These are phyloP conservation scores for Chlamydotis undulata DNA, from an alignment of 2,113 vertebrate species.

Conservation along the genomic window DNA sequence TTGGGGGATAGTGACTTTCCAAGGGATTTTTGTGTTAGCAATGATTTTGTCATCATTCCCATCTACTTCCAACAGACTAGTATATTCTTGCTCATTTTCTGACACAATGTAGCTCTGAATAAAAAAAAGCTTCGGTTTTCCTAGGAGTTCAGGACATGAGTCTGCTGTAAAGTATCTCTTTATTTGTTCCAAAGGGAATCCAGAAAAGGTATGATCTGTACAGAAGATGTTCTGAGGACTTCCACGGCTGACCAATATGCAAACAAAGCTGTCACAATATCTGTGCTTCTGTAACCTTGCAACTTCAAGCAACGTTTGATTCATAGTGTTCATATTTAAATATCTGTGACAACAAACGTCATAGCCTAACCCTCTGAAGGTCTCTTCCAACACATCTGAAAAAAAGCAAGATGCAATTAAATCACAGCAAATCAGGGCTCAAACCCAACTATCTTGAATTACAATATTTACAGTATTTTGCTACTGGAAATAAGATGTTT, in stretches of 20 bases:
- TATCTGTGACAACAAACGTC: constrained; percentile 58
- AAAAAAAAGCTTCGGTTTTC: constrained; percentile 95
- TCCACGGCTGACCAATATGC: constrained; percentile 87
- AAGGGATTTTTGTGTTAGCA: neutral
- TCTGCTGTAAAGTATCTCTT: constrained; percentile 79
- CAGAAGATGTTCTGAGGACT: constrained; percentile 75
- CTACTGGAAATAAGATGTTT: neutral
- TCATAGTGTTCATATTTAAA: constrained; percentile 17
- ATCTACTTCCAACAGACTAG: constrained; percentile 77
- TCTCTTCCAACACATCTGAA: constrained; percentile 77
- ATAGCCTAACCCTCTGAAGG: constrained; percentile 83
- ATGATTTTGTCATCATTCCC: neutral
- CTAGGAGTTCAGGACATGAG: constrained; percentile 78
- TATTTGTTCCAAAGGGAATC: constrained; percentile 74
- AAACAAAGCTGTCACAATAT: constrained; percentile 79
- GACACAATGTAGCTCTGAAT: constrained; percentile 84
- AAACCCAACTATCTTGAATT: neutral
- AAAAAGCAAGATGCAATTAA: constrained; percentile 3
- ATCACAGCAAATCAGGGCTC: neutral
- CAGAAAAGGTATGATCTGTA: constrained; percentile 62
- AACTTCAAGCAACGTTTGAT: constrained; percentile 44
- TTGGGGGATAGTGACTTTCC: constrained; percentile 63
- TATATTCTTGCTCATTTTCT: neutral
- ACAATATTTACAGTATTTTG: neutral
- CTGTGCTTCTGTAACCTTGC: constrained; percentile 60